phyloP scores from a whole-genome alignment of 2,797 vertebrate species.

The Darevskia nairensis region DNA sequence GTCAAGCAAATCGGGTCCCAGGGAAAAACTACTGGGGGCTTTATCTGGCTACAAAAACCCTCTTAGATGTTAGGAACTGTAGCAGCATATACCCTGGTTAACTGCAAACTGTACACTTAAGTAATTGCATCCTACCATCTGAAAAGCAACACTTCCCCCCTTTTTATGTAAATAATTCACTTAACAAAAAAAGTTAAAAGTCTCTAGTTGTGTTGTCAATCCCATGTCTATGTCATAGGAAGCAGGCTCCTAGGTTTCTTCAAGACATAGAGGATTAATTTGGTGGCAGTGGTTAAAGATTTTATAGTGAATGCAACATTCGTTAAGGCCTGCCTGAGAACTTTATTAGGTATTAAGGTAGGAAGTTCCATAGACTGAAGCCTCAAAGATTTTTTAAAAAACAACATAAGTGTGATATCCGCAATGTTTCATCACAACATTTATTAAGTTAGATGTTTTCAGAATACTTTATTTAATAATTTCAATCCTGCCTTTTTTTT shows the following conservation, averaged over 20 bases:
- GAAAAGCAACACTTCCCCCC: neutral
- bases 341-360: neutral
- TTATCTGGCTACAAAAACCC: no score
- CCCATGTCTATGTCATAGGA: neutral
- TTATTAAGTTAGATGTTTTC: neutral
- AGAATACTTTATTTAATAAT: neutral
- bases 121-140: neutral
- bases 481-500: neutral
- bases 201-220: neutral
- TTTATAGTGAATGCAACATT: neutral
- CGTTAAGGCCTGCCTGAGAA: neutral
- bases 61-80: no score
- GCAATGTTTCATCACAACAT: neutral
- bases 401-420: neutral
- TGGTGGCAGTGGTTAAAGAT: neutral
- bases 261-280: neutral
- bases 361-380: neutral
- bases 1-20: no score
- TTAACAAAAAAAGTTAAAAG: neutral
- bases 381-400: neutral
- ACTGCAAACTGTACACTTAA: no score
- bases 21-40: no score
- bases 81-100: no score
- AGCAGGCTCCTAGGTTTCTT: neutral
- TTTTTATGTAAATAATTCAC: neutral